These are phyloP conservation scores for Oryzias celebensis DNA, from an alignment of 2,113 vertebrate genomes.

Conservation along the genomic window DNA sequence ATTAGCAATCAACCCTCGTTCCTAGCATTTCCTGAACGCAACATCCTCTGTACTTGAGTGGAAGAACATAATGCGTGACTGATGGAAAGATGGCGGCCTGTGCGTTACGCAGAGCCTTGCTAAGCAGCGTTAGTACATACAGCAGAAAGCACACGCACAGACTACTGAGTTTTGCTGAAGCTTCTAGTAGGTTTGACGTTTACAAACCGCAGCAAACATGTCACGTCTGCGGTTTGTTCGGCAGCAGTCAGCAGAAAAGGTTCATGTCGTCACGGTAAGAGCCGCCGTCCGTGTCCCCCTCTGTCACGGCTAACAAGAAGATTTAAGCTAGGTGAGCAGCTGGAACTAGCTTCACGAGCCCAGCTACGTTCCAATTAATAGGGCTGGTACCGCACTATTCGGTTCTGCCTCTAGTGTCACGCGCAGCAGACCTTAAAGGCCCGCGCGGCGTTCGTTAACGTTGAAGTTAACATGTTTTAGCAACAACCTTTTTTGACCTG, in stretches of 20 bases:
- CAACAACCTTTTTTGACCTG: neutral
- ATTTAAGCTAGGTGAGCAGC: slow-evolving; percentile 13
- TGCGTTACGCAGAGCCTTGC: slow-evolving; percentile 68
- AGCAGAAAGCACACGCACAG: slow-evolving; percentile 67
- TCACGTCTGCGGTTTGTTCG: slow-evolving; percentile 57
- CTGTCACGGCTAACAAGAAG: slow-evolving; percentile 42
- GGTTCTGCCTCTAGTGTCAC: too few relatives aligned
- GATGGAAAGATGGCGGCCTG: slow-evolving; percentile 76
- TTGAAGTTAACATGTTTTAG: too few relatives aligned
- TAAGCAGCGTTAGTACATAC: slow-evolving; percentile 71
- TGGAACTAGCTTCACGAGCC: slow-evolving; percentile 2
- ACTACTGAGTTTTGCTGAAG: slow-evolving; percentile 59
- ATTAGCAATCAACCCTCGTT: neutral
- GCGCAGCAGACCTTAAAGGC: too few relatives aligned
- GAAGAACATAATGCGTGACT: neutral
- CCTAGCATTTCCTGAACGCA: slow-evolving; percentile 11
- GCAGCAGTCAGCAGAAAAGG: slow-evolving; percentile 59
- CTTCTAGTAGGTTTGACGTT: slow-evolving; percentile 40
- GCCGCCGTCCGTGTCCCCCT: slow-evolving; percentile 25
- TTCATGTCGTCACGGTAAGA: slow-evolving; percentile 81
- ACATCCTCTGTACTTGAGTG: slow-evolving; percentile 3
- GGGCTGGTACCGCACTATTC: neutral
- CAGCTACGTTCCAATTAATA: neutral
- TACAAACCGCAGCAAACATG: slow-evolving; percentile 56
- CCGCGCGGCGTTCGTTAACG: too few relatives aligned